A percentile compares a stretch with the other conserved stretches of the same genome.
Evolutionary conservation across 2,797 vertebrate genomes (phyloP).

Genomic region (Phoebastria nigripes): DNA sequence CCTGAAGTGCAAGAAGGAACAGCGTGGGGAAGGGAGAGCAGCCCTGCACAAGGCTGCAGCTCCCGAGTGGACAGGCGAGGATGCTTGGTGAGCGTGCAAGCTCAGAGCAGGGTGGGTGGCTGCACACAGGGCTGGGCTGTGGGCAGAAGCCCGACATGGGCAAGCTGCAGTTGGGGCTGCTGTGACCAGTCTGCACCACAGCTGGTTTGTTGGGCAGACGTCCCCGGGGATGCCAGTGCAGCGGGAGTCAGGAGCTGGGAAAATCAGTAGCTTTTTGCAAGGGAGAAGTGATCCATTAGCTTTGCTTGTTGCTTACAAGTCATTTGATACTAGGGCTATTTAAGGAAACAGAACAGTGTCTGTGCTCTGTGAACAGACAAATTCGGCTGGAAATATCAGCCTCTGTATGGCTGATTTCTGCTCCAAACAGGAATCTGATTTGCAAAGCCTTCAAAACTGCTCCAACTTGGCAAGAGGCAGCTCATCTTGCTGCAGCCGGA

Average conservation of each 20-base stretch:
- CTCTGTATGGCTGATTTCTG: neutral
- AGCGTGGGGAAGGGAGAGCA: neutral
- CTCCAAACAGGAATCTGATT: neutral
- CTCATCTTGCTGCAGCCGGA: rapidly evolving
- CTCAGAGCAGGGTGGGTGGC: neutral
- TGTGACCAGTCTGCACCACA: neutral
- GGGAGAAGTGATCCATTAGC: neutral
- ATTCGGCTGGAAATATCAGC: neutral
- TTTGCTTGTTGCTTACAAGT: neutral
- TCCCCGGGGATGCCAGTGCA: neutral
- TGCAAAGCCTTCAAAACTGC: neutral
- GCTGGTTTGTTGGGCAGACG: neutral
- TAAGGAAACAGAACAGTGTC: neutral
- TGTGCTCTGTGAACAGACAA: neutral
- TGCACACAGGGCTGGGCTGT: neutral
- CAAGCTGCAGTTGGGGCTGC: neutral
- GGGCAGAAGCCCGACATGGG: neutral
- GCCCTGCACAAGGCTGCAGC: neutral
- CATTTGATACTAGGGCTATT: conserved; percentile 12
- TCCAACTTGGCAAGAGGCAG: neutral
- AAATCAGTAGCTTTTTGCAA: neutral
- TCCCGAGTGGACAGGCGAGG: rapidly evolving
- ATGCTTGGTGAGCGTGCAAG: neutral
- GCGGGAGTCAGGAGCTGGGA: neutral
- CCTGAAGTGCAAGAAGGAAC: neutral